Conservation (phyloP, 1,140 invertebrate genomes). For the Dreissena polymorpha region DNA sequence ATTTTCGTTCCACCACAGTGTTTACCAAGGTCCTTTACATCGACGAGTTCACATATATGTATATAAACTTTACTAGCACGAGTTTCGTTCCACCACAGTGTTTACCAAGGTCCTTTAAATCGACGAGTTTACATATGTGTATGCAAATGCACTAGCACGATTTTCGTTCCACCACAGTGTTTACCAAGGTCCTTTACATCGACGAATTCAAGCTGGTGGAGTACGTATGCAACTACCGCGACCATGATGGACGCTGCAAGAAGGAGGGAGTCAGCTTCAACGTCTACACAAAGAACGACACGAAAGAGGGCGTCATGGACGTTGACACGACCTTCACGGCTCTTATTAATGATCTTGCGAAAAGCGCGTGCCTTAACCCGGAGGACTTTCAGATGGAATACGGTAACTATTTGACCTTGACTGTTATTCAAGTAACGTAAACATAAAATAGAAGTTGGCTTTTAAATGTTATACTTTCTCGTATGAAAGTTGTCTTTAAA, state of each 20-base stretch:
- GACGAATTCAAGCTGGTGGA: conserved; percentile 19
- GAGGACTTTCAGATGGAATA: neutral
- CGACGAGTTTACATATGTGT: no score
- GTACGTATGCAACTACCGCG: conserved; percentile 2
- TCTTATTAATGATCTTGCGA: neutral
- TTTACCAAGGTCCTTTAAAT: no score
- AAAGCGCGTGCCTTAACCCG: conserved; percentile 19
- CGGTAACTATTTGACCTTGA: neutral
- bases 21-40: no score
- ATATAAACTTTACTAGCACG: no score
- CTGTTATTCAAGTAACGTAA: neutral
- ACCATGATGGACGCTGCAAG: neutral
- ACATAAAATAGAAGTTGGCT: neutral
- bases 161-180: conserved; percentile 10
- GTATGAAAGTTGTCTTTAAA: no score
- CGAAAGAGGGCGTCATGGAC: neutral
- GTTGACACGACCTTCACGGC: neutral
- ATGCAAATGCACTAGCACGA: no score
- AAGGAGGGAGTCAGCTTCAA: conserved; percentile 32
- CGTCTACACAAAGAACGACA: conserved; percentile 20
- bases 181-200: conserved; percentile 25
- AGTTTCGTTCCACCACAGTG: no score
- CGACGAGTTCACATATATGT: no score
- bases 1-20: no score
- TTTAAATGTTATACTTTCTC: no score